A percentile compares a stretch with the other conserved stretches of the same genome.
Evolutionary conservation across 2,113 vertebrate species (phyloP).

Genomic region (Deroptyus accipitrinus): DNA sequence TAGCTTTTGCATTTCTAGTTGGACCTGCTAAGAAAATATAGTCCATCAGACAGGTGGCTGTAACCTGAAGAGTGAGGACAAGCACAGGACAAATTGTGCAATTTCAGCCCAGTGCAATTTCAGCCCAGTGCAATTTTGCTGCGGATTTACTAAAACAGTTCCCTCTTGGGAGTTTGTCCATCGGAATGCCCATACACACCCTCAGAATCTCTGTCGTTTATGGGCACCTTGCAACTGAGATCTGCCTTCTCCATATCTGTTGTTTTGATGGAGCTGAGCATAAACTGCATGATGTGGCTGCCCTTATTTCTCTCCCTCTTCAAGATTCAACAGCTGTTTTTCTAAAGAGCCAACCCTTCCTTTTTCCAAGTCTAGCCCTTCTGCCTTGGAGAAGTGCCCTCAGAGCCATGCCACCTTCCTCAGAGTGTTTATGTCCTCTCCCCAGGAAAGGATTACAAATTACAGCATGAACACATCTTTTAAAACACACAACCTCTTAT

Average conservation of each 20-base stretch:
- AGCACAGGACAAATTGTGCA: neutral
- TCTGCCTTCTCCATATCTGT: neutral
- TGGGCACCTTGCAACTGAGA: neutral
- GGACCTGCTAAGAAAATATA: neutral
- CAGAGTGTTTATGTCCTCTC: neutral
- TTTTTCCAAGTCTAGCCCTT: neutral
- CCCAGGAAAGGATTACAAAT: neutral
- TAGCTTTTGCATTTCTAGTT: neutral
- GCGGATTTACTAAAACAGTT: neutral
- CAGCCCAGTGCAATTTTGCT: neutral
- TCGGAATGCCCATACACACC: fast-evolving
- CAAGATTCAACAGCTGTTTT: neutral
- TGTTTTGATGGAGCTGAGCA: neutral
- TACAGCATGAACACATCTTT: fast-evolving
- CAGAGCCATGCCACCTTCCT: neutral
- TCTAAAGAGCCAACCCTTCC: neutral
- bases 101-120: neutral
- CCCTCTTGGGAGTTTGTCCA: neutral
- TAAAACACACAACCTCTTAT: neutral
- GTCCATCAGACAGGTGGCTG: neutral
- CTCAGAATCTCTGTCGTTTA: neutral
- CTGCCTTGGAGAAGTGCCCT: neutral
- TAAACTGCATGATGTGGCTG: neutral
- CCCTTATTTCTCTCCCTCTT: neutral
- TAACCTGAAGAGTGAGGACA: neutral